Percentiles rank a stretch among this genome's conserved stretches.
Conservation (phyloP, 2,113 vertebrate species). For the Cyanistes caeruleus region DNA sequence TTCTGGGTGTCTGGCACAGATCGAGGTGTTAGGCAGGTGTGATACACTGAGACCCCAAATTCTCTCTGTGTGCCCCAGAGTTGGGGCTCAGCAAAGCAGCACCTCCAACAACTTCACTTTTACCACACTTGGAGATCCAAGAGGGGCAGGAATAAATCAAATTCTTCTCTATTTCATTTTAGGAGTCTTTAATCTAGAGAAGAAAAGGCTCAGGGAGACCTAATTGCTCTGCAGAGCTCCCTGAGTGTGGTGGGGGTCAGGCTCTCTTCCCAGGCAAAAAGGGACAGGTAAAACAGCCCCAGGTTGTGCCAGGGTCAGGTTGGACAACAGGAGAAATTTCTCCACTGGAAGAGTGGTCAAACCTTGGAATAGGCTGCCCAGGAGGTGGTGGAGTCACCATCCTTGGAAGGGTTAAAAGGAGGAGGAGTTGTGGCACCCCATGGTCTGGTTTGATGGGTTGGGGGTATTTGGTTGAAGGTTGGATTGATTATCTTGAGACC, state of each 20-base stretch:
- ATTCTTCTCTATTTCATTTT: background rate
- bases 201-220: too few species aligned
- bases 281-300: accelerated
- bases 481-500: too few species aligned
- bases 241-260: too few species aligned
- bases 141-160: background rate
- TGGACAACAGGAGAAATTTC: too few species aligned
- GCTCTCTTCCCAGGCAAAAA: background rate
- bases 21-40: background rate
- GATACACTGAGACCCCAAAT: background rate
- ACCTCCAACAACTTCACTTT: background rate
- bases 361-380: background rate
- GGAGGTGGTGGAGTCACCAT: background rate
- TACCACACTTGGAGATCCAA: background rate
- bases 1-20: background rate
- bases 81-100: background rate
- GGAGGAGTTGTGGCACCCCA: background rate
- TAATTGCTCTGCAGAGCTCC: too few species aligned
- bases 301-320: background rate
- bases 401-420: too few species aligned
- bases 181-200: background rate
- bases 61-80: too few species aligned
- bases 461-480: too few species aligned
- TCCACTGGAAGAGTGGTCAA: background rate
- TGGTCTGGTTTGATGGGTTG: accelerated